Percentiles rank a stretch among this genome's conserved stretches.
These are phyloP conservation scores for Dipodomys spectabilis DNA, from an alignment of 2,113 vertebrate species.

Conservation along the genomic window DNA sequence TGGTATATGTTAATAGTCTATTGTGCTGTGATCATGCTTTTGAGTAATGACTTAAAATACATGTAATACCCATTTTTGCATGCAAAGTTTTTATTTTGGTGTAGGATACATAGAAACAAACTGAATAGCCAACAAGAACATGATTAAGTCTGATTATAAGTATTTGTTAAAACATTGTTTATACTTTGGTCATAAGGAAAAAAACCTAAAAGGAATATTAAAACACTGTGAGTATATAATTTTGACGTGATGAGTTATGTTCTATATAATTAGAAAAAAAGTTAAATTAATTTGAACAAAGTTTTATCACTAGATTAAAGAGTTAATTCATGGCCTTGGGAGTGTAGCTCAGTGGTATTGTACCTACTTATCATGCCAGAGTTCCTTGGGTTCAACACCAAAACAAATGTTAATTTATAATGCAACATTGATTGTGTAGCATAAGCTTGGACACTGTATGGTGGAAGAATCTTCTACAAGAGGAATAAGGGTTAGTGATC, in stretches of 20 bases:
- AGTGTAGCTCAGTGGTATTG: neutral
- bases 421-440: neutral
- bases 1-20: slow-evolving; percentile 19
- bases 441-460: neutral
- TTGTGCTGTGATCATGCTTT: slow-evolving; percentile 54
- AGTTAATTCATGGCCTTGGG: neutral
- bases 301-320: slow-evolving; percentile 14
- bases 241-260: slow-evolving; percentile 13
- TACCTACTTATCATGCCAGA: neutral
- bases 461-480: neutral
- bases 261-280: slow-evolving; percentile 8
- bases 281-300: neutral
- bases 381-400: neutral
- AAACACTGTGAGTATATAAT: slow-evolving; percentile 9
- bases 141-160: slow-evolving; percentile 19
- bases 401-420: neutral
- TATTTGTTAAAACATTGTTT: slow-evolving; percentile 17
- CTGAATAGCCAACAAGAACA: slow-evolving; percentile 32
- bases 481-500: neutral
- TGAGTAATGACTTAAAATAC: slow-evolving; percentile 56
- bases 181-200: neutral
- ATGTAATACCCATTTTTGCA: slow-evolving; percentile 49
- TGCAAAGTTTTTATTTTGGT: slow-evolving; percentile 51
- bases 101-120: neutral
- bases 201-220: neutral